Evolutionary conservation across 2,888 invertebrate species (phyloP), one percentile per base, ranked within the genome.

Genomic region (Apotomis turbidana): DNA sequence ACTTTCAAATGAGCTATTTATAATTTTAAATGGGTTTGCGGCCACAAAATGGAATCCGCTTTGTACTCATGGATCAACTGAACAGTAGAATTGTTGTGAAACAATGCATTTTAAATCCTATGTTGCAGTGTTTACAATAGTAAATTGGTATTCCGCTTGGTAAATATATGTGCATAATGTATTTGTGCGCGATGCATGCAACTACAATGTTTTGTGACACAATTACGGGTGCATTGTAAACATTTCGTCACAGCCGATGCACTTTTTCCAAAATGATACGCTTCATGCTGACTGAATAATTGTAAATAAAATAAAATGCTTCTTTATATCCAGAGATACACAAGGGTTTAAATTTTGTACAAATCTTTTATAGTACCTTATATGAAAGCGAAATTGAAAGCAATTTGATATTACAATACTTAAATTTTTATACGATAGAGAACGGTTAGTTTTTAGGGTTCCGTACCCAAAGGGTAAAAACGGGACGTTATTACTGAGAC

Each of bases 301-400:
- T 82, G 79, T 81, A 81, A 85, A 83, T 82, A 81, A 85, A 83
- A 84, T 85, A 82, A 81, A 84, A 83, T 86, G 84, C 82, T 85
- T 81, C 83, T 73, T 77, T 76, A 76, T 72, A 71, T 41, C 70
- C 55, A 55, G 46, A 46, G 57, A 15, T 10, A 36, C 49, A 36
- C n/a, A 36, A 62, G 57, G 46, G 12, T 27, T 36, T 13, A 36
- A 38, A 9, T 59, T 10, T 36, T n/a, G 1, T 1, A 27, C 27
- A 27, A 27, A 27, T 57, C 8, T 58, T 57, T 36, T 5, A 27
- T 46, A n/a, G 13, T 57, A 5, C 3, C n/a, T 38, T 58, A 12
- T 38, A 6, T 57, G 57, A 38, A 38, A 12, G 38, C 12, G 6
- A 38, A 4, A 12, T 58, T 12, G 12, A 12, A 58, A 12, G 3